Evolutionary conservation across 1,140 invertebrate species (phyloP), one percentile per base, ranked within the genome.

Genomic region (Sarcophaga bullata): DNA sequence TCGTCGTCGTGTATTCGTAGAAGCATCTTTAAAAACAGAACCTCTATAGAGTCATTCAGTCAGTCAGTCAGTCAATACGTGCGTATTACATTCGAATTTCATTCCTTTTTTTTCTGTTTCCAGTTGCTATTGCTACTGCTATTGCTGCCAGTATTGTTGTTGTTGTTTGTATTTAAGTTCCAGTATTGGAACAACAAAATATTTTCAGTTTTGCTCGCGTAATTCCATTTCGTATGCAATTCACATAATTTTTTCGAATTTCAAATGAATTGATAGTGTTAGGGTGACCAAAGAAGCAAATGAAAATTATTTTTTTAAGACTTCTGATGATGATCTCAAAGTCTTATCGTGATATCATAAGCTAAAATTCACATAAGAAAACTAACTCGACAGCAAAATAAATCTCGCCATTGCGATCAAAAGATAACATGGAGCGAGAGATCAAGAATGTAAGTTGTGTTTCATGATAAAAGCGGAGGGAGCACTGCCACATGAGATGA

Each of bases 61-160:
- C 25, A 58, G 54, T 58, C 54, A 58, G 54, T 58, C 54, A 15
- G 13, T 37, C 48, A 78, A 78, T 78, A 78, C 75, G 75, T 78
- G 75, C 75, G 75, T 78, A 78, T 52, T 78, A 48, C 75, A 78
- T 50, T 50, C 25, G 1, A 37, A 37, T 37, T 37, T 37, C 25
- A 37, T 37, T 37, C 25, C 25, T 37, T 4, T 37, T 37, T 37
- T 37, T 37, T 1, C 25, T 37, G 25, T 37, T 37, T 37, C 25
- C 25, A 37, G n/a, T 72, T 72, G 9, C 19, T 72, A 19, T 72
- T 6, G 19, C 4, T n/a, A 72, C n/a, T 25, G 17, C 62, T 7
- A 54, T 54, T 54, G 7, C 15, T 68, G 58, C 6, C 1, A 68
- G 1, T 37, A 4, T 37, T 37, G 25, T 37, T 37, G 25, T 37